Conservation (phyloP, 1,140 invertebrate genomes). For the Habropoda laboriosa region DNA sequence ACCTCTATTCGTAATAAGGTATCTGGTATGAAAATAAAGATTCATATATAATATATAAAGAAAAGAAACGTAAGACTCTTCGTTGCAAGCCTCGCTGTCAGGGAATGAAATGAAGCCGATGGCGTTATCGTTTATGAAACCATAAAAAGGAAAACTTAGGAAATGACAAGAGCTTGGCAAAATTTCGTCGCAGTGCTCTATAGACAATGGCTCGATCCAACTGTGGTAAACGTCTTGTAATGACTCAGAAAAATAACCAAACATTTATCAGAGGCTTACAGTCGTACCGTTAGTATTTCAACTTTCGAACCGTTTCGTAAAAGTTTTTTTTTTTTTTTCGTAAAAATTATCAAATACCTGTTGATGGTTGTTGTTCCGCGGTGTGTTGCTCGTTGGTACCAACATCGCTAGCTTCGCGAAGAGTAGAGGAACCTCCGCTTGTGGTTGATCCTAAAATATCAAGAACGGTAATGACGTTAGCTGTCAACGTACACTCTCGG, state of each 20-base stretch:
- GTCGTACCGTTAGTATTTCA: constrained; percentile 53
- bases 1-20: background rate
- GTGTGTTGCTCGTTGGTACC: constrained; percentile 63
- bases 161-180: constrained; percentile 9
- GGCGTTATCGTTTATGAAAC: constrained; percentile 16
- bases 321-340: constrained; percentile 6
- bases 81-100: constrained; percentile 62
- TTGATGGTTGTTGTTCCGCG: constrained; percentile 62
- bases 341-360: constrained; percentile 73
- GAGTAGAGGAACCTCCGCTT: constrained; percentile 75
- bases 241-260: constrained; percentile 52
- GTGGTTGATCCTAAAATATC: constrained; percentile 75
- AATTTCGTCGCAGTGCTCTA: constrained; percentile 65
- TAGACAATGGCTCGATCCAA: constrained; percentile 81
- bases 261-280: constrained; percentile 67
- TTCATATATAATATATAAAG: background rate
- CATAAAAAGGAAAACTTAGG: constrained; percentile 2
- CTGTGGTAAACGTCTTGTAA: constrained; percentile 73
- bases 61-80: background rate
- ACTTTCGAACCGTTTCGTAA: constrained; percentile 14
- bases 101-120: constrained; percentile 55
- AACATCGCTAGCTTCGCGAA: constrained; percentile 73
- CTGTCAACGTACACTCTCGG: background rate
- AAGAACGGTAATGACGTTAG: background rate
- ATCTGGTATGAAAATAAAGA: background rate